Conservation (phyloP, 2,888 invertebrate species). For the Epinotia demarniana region DNA sequence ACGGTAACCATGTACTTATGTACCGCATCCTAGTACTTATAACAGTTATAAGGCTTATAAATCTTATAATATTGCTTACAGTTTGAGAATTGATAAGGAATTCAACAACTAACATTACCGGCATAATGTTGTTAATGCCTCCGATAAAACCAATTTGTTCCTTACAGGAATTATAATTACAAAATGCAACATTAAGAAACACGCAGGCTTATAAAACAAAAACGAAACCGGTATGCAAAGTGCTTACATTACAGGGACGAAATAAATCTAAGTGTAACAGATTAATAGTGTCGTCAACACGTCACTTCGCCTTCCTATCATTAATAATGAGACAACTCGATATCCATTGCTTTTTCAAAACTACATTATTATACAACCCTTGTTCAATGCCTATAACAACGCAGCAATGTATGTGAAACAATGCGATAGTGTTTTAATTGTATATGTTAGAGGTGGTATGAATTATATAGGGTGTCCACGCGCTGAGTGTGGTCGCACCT, state of each 20-base stretch:
- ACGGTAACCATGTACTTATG: no score
- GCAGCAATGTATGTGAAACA: conserved; percentile 32
- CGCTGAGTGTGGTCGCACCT: conserved; percentile 50
- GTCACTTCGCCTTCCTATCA: conserved; percentile 47
- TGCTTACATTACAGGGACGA: conserved; percentile 46
- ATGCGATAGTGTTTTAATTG: background rate
- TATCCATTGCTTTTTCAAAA: conserved; percentile 5
- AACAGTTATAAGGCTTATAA: background rate
- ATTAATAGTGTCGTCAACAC: conserved; percentile 55
- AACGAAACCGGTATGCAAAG: conserved; percentile 47
- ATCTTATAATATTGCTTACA: background rate
- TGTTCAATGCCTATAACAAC: background rate
- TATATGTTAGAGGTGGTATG: conserved; percentile 44
- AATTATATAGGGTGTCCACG: conserved; percentile 49
- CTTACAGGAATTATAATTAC: conserved; percentile 35
- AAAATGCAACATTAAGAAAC: conserved; percentile 46
- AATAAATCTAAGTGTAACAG: conserved; percentile 52
- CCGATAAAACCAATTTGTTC: conserved; percentile 24
- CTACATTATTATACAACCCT: no score
- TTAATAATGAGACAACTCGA: background rate
- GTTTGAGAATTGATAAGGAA: background rate
- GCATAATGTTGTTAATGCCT: conserved; percentile 15
- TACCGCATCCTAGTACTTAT: no score
- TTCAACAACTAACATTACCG: conserved; percentile 5
- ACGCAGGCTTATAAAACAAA: conserved; percentile 48